Base-by-base conservation (phyloP, 2,797 vertebrate genomes). In the Limnodromus scolopaceus region DNA sequence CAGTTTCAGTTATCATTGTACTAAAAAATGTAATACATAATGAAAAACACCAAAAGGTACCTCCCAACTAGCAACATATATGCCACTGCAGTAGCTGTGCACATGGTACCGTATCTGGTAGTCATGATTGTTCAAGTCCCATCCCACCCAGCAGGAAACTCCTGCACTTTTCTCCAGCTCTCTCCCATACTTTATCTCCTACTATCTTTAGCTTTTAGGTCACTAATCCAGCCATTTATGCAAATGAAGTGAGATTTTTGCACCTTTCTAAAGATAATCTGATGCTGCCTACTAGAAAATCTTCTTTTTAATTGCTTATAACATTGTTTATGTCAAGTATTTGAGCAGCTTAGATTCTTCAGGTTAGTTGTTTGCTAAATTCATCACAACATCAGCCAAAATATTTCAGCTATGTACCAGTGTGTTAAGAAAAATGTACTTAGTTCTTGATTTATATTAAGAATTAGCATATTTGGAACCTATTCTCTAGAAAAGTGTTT, bases 101-200 rank as follows among this genome's bases (percentile, higher is more conserved):
- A 24, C 2, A 0, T 15, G 36, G 61, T 13, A 38, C 53, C 5
- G 0, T 3, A 68, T 2, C 48, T 51, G 32, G 16, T 2, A 57
- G 28, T 13, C 23, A 32, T 0, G 0, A 61, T 10, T 32, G 23
- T 57, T 69, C 45, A 54, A 54, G 34, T n/a, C 45, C 55, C 43
- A 68, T 22, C 19, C 43, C 68, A 57, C 22, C 24, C 49, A 38
- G 34, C 41, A 91, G 70, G 13, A 87, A 78, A 36, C 32, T 69
- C 3, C 14, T 49, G 38, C 7, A 8, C 20, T 69, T 76, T 45
- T 79, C 55, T 82, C 36, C 34, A 71, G 3, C 16, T 57, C 41
- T 64, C 57, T 57, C 13, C 9, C 15, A 65, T 18, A 28, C 12
- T 68, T 41, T 34, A 72, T 22, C 17, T 58, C n/a, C 34, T 28